Conservation (phyloP, 1,140 invertebrate species). For the Psix sp. region DNA sequence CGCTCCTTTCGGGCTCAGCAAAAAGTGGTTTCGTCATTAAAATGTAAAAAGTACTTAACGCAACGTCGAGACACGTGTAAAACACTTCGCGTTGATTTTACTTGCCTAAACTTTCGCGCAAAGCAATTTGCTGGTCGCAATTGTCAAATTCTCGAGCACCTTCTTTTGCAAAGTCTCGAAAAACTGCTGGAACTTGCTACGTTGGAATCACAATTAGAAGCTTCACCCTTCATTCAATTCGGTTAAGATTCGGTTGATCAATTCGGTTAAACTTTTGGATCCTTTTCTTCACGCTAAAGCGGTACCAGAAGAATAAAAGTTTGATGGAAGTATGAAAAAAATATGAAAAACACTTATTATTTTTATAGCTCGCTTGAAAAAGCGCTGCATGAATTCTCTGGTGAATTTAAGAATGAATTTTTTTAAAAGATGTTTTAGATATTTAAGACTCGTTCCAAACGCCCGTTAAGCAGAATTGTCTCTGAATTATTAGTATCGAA, state of each 20-base stretch:
- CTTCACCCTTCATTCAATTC: slow-evolving; percentile 5
- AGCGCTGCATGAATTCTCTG: no score
- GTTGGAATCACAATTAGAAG: slow-evolving; percentile 37
- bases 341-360: no score
- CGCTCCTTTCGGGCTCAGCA: slow-evolving; percentile 22
- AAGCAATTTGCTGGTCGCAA: slow-evolving; percentile 20
- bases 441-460: neutral
- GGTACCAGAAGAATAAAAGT: no score
- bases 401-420: no score
- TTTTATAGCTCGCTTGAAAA: no score
- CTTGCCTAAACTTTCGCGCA: slow-evolving; percentile 38
- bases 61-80: slow-evolving; percentile 50
- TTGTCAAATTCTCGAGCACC: slow-evolving; percentile 21
- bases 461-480: neutral
- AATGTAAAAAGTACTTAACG: slow-evolving; percentile 45
- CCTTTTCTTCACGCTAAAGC: no score
- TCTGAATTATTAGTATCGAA: slow-evolving; percentile 5
- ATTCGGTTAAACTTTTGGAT: no score
- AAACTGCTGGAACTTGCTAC: slow-evolving; percentile 9
- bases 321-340: no score
- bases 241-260: no score
- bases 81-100: slow-evolving; percentile 48
- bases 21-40: slow-evolving; percentile 52
- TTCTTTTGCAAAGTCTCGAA: slow-evolving; percentile 4
- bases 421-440: slow-evolving; percentile 3